A percentile compares a stretch with the other conserved stretches of the same genome.
These are phyloP conservation scores for Callorhinus ursinus DNA, from an alignment of 2,113 vertebrate species.

Conservation along the genomic window DNA sequence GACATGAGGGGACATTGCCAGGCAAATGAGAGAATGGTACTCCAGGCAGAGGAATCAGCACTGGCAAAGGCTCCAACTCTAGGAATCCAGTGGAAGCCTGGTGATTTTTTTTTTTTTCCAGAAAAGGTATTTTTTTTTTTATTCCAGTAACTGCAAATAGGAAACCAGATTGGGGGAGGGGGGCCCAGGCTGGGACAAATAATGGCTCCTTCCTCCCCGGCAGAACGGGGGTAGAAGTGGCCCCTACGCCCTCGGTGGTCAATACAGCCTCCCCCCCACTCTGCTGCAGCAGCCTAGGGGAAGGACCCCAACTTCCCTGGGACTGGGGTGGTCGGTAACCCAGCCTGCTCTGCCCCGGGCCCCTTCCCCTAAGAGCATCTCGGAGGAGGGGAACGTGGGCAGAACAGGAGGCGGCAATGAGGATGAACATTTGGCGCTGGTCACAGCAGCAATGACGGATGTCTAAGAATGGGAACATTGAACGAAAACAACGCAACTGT, in stretches of 20 bases:
- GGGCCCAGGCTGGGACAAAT: slow-evolving; percentile 63
- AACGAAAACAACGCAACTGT: slow-evolving; percentile 84
- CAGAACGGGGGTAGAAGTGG: slow-evolving; percentile 44
- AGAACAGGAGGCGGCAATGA: neutral
- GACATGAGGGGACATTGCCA: too few relatives aligned
- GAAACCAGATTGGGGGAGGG: slow-evolving; percentile 82
- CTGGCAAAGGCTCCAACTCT: neutral
- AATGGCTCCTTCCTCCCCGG: slow-evolving; percentile 30
- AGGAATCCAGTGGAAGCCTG: neutral
- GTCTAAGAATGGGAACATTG: slow-evolving; percentile 84
- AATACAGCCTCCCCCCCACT: slow-evolving; percentile 21
- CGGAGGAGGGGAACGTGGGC: slow-evolving; percentile 20
- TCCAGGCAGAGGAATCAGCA: neutral
- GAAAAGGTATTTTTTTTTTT: slow-evolving; percentile 85
- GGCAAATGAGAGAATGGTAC: neutral
- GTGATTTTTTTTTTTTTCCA: slow-evolving; percentile 34
- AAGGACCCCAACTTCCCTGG: slow-evolving; percentile 67
- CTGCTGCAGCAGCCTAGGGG: slow-evolving; percentile 73
- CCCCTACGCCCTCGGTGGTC: slow-evolving; percentile 17
- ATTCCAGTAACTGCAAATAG: slow-evolving; percentile 91
- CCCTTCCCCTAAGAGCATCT: slow-evolving; percentile 31
- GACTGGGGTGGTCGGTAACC: slow-evolving; percentile 40
- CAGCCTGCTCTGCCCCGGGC: slow-evolving; percentile 56
- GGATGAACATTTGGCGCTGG: slow-evolving; percentile 75
- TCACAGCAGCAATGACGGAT: slow-evolving; percentile 83